A percentile compares a stretch with the other conserved stretches of the same genome.
These are phyloP conservation scores for Pseudochromis fuscus DNA, from an alignment of 2,797 vertebrate genomes.

Conservation along the genomic window DNA sequence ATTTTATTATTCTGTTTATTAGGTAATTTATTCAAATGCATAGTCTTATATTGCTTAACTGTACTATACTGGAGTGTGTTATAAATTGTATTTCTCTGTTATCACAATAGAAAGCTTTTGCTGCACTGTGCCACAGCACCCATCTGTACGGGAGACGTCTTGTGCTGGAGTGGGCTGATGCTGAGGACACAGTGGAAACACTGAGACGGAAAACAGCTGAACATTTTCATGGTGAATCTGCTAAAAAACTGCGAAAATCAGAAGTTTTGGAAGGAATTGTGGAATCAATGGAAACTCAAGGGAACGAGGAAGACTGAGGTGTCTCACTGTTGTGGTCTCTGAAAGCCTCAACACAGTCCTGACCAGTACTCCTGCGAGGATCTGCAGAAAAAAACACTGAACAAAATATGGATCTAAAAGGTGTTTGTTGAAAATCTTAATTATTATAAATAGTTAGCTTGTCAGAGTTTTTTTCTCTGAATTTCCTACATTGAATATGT, in stretches of 20 bases:
- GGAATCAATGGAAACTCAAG: slow-evolving; percentile 89
- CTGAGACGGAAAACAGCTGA: slow-evolving; percentile 92
- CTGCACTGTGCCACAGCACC: slow-evolving; percentile 95
- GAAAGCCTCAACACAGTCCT: background rate
- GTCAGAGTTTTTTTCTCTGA: slow-evolving; percentile 10
- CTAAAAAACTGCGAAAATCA: slow-evolving; percentile 85
- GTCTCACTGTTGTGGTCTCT: background rate
- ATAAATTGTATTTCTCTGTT: background rate
- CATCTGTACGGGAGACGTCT: slow-evolving; percentile 96
- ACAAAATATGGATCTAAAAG: slow-evolving; percentile 3
- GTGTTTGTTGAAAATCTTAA: background rate
- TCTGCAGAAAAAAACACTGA: slow-evolving; percentile 27
- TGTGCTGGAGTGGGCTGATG: slow-evolving; percentile 96
- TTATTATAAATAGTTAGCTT: background rate
- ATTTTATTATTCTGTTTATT: background rate
- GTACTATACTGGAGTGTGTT: background rate
- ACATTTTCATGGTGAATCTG: slow-evolving; percentile 92
- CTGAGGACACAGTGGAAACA: slow-evolving; percentile 91
- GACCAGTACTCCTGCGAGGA: background rate
- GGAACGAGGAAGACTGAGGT: slow-evolving; percentile 62
- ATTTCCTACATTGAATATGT: slow-evolving; percentile 19
- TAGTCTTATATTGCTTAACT: background rate
- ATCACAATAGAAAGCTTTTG: slow-evolving; percentile 92
- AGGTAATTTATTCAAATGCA: background rate
- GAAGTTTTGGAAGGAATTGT: slow-evolving; percentile 90